Evolutionary conservation across 2,797 vertebrate genomes (phyloP), one percentile per base, ranked within the genome.

Genomic region (Hoplostethus atlanticus): DNA sequence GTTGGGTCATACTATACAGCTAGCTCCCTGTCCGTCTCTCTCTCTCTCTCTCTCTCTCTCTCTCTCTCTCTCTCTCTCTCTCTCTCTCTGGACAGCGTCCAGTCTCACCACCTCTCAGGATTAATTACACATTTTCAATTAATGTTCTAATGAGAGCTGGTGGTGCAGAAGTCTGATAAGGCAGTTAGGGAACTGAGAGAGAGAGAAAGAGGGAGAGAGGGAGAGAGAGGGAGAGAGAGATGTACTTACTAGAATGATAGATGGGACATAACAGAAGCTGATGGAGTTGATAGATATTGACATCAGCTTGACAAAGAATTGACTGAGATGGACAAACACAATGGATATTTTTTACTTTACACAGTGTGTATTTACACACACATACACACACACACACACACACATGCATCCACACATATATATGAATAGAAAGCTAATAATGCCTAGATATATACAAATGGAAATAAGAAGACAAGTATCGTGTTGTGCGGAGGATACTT

Each of bases 71-170:
- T 69, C 64, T 62, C 53, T 53, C 28, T 57, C 64, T 55, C 7
- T 71, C 73, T 77, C 57, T 90, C 76, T 84, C 66, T 94, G 93
- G 93, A 91, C 93, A 89, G 71, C 85, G 92, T 94, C 93, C 94
- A 94, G 92, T 90, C 87, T 87, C 87, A 70, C 84, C 90, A 92
- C 91, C 88, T 90, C 89, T 87, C 89, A 91, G 90, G 93, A 95
- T 95, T 95, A 95, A 95, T 95, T 95, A 95, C 94, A 95, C 90
- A 92, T 95, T 95, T 95, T 95, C 94, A 95, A 95, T 95, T 95
- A 95, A 95, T 94, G 93, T 89, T 92, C 89, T 92, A 94, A 94
- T 94, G 93, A 94, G 91, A 93, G 91, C 89, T 92, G 90, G 91
- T 94, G 92, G 94, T 94, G 94, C 85, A 87, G 90, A 91, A 92